Evolutionary conservation across 2,113 vertebrate genomes (phyloP), one percentile per base, ranked within the genome.

Genomic region (Loxodonta africana): DNA sequence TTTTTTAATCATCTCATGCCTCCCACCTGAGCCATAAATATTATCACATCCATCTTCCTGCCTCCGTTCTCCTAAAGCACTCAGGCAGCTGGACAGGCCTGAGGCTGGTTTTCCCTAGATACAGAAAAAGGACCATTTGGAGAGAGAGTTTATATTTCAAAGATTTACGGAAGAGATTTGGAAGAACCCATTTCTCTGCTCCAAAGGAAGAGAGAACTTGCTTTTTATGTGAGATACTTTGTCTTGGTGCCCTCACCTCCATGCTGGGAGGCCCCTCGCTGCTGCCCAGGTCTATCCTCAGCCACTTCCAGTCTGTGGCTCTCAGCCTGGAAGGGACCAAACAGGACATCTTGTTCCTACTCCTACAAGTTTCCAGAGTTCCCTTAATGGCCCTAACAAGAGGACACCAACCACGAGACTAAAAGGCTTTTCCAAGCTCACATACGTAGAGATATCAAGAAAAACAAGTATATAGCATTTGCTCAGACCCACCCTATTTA

Each of bases 351-450:
- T 71, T 65, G 30, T 30, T 92, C 74, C 69, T 63, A 9, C n/a
- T 63, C 25, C 69, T 60, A 25, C 30, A 28, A 26, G 63, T 80
- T 83, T 25, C 15, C n/a, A 25, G 23, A n/a, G 2, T n/a, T 57
- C 9, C n/a, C 10, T 12, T 26, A 18, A 10, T 20, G 48, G 6
- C 23, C 46, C 23, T 48, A 37, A 76, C 12, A 73, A 48, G 28
- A 26, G 26, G 46, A 67, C 11, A 48, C 4, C 84, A 26, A 5
- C 46, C 46, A 82, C 86, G 62, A 76, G 26, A 88, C 30, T 15
- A 87, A 88, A 83, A 69, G 65, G 46, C 15, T 63, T 94, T 76
- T 44, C 67, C 65, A 81, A 87, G 25, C 28, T 96, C 41, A 53
- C 20, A 73, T 23, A 57, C 17, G 78, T 0, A 80, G 20, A 73